Evolutionary conservation across 1,140 invertebrate species (phyloP).

Genomic region (Scaptomyza hsui): DNA sequence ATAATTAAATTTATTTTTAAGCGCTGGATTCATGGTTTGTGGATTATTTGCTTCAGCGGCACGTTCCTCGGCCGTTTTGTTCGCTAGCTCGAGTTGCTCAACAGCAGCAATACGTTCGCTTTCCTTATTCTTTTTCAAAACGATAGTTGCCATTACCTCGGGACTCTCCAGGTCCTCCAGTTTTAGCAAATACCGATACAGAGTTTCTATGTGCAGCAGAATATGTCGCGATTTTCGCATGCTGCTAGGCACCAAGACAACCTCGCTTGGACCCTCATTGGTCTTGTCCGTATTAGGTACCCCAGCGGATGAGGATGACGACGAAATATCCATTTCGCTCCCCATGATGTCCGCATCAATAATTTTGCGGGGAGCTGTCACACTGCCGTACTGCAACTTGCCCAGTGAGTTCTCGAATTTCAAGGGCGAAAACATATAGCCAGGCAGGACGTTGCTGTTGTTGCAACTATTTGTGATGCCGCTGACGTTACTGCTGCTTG

Average conservation of each 20-base stretch:
- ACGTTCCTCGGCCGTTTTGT: conserved; percentile 68
- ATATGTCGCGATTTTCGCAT: conserved; percentile 89
- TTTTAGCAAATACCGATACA: conserved; percentile 89
- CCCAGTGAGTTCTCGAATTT: conserved; percentile 97
- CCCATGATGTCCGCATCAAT: conserved; percentile 94
- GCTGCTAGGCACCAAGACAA: conserved; percentile 59
- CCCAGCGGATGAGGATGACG: conserved; percentile 52
- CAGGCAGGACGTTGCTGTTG: conserved; percentile 79
- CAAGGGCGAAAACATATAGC: conserved; percentile 88
- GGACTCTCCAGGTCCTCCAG: conserved; percentile 90
- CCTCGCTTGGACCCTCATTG: conserved; percentile 41
- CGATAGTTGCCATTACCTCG: conserved; percentile 87
- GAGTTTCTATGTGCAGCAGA: conserved; percentile 91
- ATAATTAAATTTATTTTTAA: conserved; percentile 79
- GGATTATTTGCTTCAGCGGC: conserved; percentile 79
- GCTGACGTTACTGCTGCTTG: conserved; percentile 53
- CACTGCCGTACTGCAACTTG: conserved; percentile 93
- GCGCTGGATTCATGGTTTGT: conserved; percentile 83
- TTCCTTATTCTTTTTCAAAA: conserved; percentile 87
- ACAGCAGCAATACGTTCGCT: conserved; percentile 85
- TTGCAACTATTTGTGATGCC: conserved; percentile 80
- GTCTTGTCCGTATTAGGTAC: conserved; percentile 34
- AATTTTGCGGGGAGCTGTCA: conserved; percentile 96
- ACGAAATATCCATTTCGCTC: conserved; percentile 66
- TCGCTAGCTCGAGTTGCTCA: conserved; percentile 84